Conservation (phyloP, 2,113 vertebrate genomes). For the Mus spicilegus region DNA sequence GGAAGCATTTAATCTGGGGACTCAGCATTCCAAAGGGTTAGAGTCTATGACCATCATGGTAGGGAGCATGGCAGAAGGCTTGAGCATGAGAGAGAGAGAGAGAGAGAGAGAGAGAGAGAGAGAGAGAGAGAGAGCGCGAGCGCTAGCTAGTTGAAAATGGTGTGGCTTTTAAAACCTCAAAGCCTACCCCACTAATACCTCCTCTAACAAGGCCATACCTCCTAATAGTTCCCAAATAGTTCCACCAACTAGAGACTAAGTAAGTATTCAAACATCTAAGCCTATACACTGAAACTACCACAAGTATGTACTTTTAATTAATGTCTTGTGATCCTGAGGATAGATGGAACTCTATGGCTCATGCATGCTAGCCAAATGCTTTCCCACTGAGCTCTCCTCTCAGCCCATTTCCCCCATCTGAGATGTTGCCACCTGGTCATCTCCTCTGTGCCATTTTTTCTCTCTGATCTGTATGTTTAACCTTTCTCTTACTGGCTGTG, state of each 20-base stretch:
- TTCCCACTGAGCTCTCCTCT: neutral
- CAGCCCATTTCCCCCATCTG: neutral
- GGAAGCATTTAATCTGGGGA: neutral
- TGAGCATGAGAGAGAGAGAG: too few relatives aligned
- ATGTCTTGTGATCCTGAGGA: neutral
- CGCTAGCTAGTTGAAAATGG: neutral
- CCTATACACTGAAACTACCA: neutral
- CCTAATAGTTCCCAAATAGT: neutral
- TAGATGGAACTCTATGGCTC: neutral
- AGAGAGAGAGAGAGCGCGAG: neutral
- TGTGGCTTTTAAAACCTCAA: neutral
- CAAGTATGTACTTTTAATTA: neutral
- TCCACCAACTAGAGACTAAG: neutral
- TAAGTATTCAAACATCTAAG: neutral
- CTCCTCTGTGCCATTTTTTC: conserved; percentile 32
- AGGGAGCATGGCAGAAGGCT: neutral
- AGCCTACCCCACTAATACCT: neutral
- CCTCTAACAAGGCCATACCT: neutral
- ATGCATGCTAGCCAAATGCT: neutral
- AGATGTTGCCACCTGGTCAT: neutral
- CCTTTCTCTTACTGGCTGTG: conserved; percentile 10
- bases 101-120: too few relatives aligned
- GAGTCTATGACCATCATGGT: neutral
- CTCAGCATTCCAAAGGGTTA: neutral
- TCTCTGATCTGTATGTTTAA: conserved; percentile 48